A percentile compares a stretch with the other conserved stretches of the same genome.
Evolutionary conservation across 2,113 vertebrate genomes (phyloP).

Genomic region (Hyperoodon ampullatus): DNA sequence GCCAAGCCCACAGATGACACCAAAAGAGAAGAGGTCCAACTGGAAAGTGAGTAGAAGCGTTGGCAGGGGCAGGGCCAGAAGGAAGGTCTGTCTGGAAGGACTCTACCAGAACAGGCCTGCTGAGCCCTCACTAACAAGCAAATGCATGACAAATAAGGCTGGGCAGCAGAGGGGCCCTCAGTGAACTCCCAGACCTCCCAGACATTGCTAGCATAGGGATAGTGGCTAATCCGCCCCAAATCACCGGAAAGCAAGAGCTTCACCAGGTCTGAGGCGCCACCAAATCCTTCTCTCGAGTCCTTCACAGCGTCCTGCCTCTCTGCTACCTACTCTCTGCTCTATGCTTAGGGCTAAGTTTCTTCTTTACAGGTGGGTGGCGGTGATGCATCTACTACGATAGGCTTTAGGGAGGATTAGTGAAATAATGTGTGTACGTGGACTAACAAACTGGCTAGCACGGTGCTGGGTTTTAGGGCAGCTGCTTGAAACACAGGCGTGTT

Average conservation of each 20-base stretch:
- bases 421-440: neutral
- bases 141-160: neutral
- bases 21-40: neutral
- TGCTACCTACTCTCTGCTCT: neutral
- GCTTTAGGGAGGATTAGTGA: neutral
- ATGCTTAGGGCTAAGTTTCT: neutral
- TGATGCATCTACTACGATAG: neutral
- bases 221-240: neutral
- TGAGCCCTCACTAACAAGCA: neutral
- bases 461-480: neutral
- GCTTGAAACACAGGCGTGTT: neutral
- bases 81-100: neutral
- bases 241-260: neutral
- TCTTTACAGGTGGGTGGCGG: neutral
- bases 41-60: neutral
- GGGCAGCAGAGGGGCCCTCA: neutral
- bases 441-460: neutral
- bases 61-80: neutral
- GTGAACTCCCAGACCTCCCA: neutral
- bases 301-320: neutral
- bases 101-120: neutral
- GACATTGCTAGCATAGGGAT: neutral
- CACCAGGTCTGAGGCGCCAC: neutral
- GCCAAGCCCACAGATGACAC: neutral
- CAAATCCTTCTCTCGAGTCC: neutral